These are phyloP conservation scores for Tryphoninae sp. DNA, from an alignment of 2,888 invertebrate genomes.

Conservation along the genomic window DNA sequence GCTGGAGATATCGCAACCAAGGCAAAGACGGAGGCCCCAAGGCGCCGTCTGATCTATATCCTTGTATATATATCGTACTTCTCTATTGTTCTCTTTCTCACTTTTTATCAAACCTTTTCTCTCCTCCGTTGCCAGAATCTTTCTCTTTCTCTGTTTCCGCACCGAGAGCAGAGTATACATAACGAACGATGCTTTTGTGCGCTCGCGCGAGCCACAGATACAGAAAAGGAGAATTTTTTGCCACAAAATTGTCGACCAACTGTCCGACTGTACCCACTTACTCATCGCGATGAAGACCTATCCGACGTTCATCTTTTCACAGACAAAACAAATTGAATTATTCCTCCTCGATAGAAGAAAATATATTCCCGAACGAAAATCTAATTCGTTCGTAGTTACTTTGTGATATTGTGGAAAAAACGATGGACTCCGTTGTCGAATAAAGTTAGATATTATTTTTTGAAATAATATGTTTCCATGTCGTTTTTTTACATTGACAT, in stretches of 20 bases:
- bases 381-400: background rate
- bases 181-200: background rate
- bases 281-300: background rate
- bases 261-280: background rate
- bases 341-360: background rate
- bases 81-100: constrained; percentile 39
- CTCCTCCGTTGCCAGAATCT: constrained; percentile 7
- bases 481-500: background rate
- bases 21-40: constrained; percentile 64
- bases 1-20: background rate
- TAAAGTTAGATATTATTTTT: background rate
- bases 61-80: constrained; percentile 57
- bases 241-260: background rate
- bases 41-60: constrained; percentile 70
- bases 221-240: background rate
- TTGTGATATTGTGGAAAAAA: background rate
- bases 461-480: background rate
- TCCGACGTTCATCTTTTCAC: background rate
- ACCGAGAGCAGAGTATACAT: background rate
- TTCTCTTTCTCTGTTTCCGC: background rate
- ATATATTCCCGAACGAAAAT: background rate
- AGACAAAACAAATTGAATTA: background rate
- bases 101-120: background rate
- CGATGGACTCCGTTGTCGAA: background rate
- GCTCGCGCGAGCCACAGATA: background rate